phyloP scores from a whole-genome alignment of 2,113 vertebrate genomes.

The Clinocottus analis region DNA sequence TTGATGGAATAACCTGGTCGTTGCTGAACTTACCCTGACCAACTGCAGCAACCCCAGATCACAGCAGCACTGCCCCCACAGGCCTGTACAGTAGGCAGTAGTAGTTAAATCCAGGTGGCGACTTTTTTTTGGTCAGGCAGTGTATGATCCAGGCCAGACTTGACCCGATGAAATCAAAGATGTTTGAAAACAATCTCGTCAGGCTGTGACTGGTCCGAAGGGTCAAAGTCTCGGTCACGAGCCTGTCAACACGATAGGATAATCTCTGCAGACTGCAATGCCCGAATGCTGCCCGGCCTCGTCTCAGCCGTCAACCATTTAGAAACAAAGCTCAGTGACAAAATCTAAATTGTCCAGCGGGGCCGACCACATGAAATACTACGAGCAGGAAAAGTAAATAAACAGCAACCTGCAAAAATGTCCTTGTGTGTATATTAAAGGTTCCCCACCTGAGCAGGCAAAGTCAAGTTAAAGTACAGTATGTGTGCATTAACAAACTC shows the following conservation, averaged over 20 bases:
- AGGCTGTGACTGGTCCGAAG: slow-evolving; percentile 16
- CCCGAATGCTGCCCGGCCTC: background rate
- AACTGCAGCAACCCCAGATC: too few species aligned
- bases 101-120: too few species aligned
- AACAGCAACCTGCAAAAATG: background rate
- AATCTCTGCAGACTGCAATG: slow-evolving; percentile 13
- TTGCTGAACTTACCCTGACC: too few species aligned
- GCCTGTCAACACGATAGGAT: slow-evolving; percentile 45
- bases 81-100: too few species aligned
- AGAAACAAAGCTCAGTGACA: slow-evolving; percentile 1
- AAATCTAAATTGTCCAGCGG: background rate
- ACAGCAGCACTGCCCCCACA: too few species aligned
- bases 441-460: background rate
- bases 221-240: slow-evolving; percentile 31
- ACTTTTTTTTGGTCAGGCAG: too few species aligned
- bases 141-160: background rate
- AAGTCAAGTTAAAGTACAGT: background rate
- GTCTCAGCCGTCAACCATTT: background rate
- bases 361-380: background rate
- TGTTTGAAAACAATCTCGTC: slow-evolving; percentile 36
- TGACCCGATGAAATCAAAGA: slow-evolving; percentile 27
- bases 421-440: slow-evolving; percentile 1
- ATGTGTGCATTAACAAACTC: slow-evolving; percentile 2
- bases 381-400: slow-evolving; percentile 2
- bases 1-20: too few species aligned